Evolutionary conservation across 2,113 vertebrate species (phyloP), one percentile per base, ranked within the genome.

Genomic region (Polypterus senegalus): DNA sequence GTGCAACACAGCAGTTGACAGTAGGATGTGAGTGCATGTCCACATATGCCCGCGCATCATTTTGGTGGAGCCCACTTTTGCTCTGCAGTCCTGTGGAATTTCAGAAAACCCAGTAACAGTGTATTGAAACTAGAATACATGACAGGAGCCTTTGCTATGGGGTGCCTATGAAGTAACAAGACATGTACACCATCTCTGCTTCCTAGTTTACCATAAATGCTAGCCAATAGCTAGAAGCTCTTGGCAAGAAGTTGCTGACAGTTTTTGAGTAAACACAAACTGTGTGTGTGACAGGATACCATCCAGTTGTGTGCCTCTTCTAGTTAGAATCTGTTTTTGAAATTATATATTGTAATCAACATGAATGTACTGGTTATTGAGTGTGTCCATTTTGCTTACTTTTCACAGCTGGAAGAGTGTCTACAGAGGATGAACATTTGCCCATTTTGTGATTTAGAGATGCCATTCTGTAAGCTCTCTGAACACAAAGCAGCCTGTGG

Each of bases 361-460:
- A 7, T 46, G 9, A 27, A 27, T 27, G 27, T 27, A 27, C 27
- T 27, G 27, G 27, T 27, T 2, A 27, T 27, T 27, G 27, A 27
- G 27, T 27, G 27, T 27, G 27, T 27, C 27, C 27, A 27, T 27
- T 27, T 27, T 27, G 27, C 27, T 27, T 27, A 27, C 55, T 46
- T 7, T 1, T 5, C 11, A 1, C 76, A 93, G 91, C 47, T 63
- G 7, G 56, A 81, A 3, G 74, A 83, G 11, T 87, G 83, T 54
- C 61, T 44, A 1, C 70, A 81, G 49, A 74, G 78, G 51, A 56
- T 68, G 3, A 27, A n/a, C 47, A 49, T 10, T 11, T 93, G 91
- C 63, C 52, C 47, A 46, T 88, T 81, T 76, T 92, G 90, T 3
- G 61, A 88, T 7, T 73, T 89, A 63, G 73, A 79, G 4, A 4